Percentiles rank a stretch among this genome's conserved stretches.
These are phyloP conservation scores for Xyrauchen texanus DNA, from an alignment of 2,113 vertebrate species.

Conservation along the genomic window DNA sequence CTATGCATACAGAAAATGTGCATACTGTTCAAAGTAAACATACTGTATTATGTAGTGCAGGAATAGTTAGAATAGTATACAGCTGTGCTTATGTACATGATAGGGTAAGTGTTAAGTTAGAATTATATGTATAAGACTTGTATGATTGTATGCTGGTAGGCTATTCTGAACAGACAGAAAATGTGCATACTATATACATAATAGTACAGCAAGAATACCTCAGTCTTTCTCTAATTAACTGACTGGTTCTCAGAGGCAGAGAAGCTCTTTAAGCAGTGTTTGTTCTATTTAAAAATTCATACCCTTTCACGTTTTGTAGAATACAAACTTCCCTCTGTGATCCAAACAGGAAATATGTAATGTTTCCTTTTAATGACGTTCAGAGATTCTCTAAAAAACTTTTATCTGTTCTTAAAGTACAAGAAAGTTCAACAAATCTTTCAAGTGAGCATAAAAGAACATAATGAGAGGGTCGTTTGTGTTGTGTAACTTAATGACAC, in stretches of 20 bases:
- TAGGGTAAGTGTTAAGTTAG: too few relatives aligned
- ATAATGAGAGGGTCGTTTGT: slow-evolving; percentile 20
- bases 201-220: too few relatives aligned
- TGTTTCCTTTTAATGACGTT: slow-evolving; percentile 52
- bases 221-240: not conserved
- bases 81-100: too few relatives aligned
- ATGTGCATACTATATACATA: too few relatives aligned
- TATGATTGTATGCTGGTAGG: too few relatives aligned
- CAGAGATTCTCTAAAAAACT: slow-evolving; percentile 37
- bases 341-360: slow-evolving; percentile 27
- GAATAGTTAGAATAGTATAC: too few relatives aligned
- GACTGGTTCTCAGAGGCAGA: not conserved
- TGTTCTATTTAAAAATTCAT: not conserved
- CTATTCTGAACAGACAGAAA: too few relatives aligned
- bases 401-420: not conserved
- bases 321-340: slow-evolving; percentile 48
- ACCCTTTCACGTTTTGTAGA: not conserved
- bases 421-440: not conserved
- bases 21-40: too few relatives aligned
- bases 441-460: slow-evolving; percentile 9
- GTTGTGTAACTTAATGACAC: slow-evolving; percentile 5
- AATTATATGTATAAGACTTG: too few relatives aligned
- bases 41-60: too few relatives aligned
- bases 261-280: not conserved
- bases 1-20: too few relatives aligned